Conservation (phyloP, 2,113 vertebrate species). For the Micronisus gabar region DNA sequence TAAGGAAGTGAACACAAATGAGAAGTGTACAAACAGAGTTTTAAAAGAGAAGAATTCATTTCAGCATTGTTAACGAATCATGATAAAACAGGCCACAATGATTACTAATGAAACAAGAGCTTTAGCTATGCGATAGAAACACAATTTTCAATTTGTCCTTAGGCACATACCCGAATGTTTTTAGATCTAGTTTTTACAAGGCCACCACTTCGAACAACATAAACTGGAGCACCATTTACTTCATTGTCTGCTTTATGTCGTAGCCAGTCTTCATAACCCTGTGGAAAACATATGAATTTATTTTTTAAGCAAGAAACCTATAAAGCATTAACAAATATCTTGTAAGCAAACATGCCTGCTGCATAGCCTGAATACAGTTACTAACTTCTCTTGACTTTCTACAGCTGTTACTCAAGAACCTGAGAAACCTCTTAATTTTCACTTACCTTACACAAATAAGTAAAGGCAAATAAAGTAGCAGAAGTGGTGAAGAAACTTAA, state of each 20-base stretch:
- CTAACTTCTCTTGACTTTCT: neutral
- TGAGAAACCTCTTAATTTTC: neutral
- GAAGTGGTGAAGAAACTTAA: neutral
- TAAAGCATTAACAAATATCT: neutral
- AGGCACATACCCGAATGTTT: constrained; percentile 88
- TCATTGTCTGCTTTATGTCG: constrained; percentile 98
- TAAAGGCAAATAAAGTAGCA: neutral
- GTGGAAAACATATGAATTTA: neutral
- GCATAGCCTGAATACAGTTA: neutral
- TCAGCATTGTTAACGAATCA: neutral
- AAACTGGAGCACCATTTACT: constrained; percentile 96
- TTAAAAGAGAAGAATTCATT: neutral
- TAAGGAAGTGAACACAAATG: constrained; percentile 21
- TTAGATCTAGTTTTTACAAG: constrained; percentile 97
- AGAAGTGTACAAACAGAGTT: neutral
- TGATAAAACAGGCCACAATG: neutral
- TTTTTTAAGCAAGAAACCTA: neutral
- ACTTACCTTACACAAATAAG: neutral
- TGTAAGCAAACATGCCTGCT: neutral
- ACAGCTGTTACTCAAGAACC: neutral
- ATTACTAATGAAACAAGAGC: neutral
- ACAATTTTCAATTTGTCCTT: neutral
- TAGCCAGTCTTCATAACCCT: constrained; percentile 99
- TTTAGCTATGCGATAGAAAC: neutral
- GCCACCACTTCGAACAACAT: constrained; percentile 95